A percentile compares a stretch with the other conserved stretches of the same genome.
Evolutionary conservation across 2,797 vertebrate genomes (phyloP).

Genomic region (Anniella stebbinsi): DNA sequence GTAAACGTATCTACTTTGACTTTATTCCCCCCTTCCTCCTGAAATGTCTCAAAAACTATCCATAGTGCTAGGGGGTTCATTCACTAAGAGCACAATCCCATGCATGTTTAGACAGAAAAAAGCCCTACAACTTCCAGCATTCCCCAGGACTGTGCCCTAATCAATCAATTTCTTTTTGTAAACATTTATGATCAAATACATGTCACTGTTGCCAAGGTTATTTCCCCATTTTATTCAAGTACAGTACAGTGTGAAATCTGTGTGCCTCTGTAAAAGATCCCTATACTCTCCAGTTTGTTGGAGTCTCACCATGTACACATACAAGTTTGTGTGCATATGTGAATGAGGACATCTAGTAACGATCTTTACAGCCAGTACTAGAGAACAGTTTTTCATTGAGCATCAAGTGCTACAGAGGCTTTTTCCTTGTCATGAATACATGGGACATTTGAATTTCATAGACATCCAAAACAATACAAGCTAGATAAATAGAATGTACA

Average conservation of each 20-base stretch:
- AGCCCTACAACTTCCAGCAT: too few species aligned
- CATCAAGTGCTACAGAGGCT: not conserved
- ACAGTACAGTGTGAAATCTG: not conserved
- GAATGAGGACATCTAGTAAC: not conserved
- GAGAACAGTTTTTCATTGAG: not conserved
- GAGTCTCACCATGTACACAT: not conserved
- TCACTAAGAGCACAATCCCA: too few species aligned
- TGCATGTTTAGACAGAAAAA: too few species aligned
- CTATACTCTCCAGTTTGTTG: not conserved
- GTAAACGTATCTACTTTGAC: not conserved
- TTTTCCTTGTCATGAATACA: not conserved
- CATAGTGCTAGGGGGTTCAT: too few species aligned
- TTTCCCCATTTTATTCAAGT: not conserved
- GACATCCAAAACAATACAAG: not conserved
- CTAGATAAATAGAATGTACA: slow-evolving; percentile 16
- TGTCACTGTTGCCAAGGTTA: not conserved
- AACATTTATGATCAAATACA: not conserved
- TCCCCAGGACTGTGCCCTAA: not conserved
- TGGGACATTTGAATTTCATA: not conserved
- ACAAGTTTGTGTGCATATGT: not conserved
- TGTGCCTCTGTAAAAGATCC: not conserved
- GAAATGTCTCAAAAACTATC: too few species aligned
- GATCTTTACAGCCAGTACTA: not conserved
- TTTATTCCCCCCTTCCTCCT: too few species aligned
- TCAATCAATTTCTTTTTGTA: not conserved